These are phyloP conservation scores for Macquaria ambigua DNA, from an alignment of 2,113 vertebrate species.

Conservation along the genomic window DNA sequence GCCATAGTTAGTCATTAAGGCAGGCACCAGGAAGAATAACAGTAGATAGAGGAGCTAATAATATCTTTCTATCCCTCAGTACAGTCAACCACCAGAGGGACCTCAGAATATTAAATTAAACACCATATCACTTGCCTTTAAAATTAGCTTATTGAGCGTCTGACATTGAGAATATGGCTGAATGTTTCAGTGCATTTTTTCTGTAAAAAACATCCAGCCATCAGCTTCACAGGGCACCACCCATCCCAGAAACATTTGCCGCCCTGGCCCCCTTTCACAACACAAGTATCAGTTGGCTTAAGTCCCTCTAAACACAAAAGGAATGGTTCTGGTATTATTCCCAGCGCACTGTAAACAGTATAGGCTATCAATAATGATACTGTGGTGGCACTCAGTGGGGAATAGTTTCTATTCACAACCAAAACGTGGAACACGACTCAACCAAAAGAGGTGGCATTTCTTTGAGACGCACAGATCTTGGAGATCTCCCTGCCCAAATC, in stretches of 20 bases:
- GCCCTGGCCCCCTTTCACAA: conserved; percentile 7
- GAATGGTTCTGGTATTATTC: conserved; percentile 22
- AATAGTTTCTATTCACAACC: conserved; percentile 29
- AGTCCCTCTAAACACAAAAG: conserved; percentile 47
- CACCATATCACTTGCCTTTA: not conserved
- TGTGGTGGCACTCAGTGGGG: conserved; percentile 15
- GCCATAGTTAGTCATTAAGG: not conserved
- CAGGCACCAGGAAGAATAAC: not conserved
- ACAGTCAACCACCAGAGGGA: not conserved
- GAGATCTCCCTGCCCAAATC: not conserved
- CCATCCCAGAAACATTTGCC: conserved; percentile 17
- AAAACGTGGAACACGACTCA: conserved; percentile 27
- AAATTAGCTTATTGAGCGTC: not conserved
- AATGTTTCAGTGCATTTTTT: not conserved
- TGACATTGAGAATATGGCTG: not conserved
- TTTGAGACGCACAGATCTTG: not conserved
- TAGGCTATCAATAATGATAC: conserved; percentile 35
- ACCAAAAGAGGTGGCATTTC: conserved; percentile 7
- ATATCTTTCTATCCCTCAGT: not conserved
- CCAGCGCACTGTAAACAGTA: conserved; percentile 2
- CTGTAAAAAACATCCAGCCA: not conserved
- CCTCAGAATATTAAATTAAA: not conserved
- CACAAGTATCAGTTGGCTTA: conserved; percentile 56
- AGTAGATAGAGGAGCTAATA: not conserved
- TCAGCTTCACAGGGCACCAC: not conserved